Conservation (phyloP, 2,113 vertebrate species). For the Archilochus colubris region DNA sequence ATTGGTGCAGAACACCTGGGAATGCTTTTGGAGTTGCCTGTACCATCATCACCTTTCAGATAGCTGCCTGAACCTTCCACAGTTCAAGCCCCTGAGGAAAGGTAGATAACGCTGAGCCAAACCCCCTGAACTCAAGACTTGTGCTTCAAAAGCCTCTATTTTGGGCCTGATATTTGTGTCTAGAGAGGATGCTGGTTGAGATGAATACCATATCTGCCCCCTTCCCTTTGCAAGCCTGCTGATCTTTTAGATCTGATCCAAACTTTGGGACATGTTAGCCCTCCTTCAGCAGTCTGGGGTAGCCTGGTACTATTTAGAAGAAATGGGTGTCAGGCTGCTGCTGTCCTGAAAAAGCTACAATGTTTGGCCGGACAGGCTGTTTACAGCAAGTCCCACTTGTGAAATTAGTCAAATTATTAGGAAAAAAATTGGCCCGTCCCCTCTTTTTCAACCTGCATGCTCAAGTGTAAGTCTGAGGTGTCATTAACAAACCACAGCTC, state of each 20-base stretch:
- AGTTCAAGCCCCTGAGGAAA: background rate
- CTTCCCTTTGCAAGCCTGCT: background rate
- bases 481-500: background rate
- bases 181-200: background rate
- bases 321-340: background rate
- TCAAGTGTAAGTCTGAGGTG: background rate
- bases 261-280: background rate
- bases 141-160: background rate
- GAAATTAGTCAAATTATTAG: background rate
- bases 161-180: background rate
- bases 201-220: background rate
- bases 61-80: rapidly evolving
- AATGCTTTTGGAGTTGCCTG: background rate
- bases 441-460: background rate
- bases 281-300: background rate
- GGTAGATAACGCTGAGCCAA: background rate
- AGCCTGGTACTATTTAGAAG: background rate
- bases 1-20: background rate
- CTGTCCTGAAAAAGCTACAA: background rate
- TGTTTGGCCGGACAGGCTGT: background rate
- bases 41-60: background rate
- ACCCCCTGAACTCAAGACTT: background rate
- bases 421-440: background rate
- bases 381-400: background rate
- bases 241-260: background rate